Conservation (phyloP, 2,113 vertebrate genomes). For the Peucedramus taeniatus region DNA sequence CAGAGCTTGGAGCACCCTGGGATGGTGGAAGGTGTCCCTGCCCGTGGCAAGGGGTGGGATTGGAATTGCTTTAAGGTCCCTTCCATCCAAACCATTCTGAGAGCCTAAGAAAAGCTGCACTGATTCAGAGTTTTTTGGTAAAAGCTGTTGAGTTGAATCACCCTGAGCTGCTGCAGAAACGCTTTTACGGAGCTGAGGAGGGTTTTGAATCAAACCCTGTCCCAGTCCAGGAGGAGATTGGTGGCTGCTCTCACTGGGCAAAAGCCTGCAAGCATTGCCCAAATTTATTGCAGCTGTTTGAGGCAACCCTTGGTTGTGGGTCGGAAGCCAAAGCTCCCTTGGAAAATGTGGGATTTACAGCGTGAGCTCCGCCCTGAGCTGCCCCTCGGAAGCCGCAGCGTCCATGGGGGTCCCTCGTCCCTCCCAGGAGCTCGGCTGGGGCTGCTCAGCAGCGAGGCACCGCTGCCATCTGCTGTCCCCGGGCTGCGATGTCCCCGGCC, state of each 20-base stretch:
- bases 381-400: not conserved
- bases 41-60: not conserved
- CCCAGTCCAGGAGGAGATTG: not conserved
- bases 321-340: not conserved
- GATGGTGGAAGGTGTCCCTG: not conserved
- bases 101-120: not conserved
- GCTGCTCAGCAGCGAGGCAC: not conserved
- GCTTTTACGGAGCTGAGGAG: not conserved
- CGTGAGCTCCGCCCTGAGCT: fast-evolving
- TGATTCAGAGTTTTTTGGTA: not conserved
- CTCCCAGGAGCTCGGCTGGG: not conserved
- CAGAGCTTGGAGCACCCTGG: fast-evolving
- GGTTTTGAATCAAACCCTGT: not conserved
- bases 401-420: fast-evolving
- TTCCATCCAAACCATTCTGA: not conserved
- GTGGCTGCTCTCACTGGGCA: not conserved
- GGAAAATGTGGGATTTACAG: not conserved
- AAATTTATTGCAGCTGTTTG: not conserved
- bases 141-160: not conserved
- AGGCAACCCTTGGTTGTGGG: not conserved
- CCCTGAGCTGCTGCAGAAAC: not conserved
- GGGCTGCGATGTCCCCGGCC: not conserved
- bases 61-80: no score
- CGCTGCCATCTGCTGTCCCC: slow-evolving; percentile 12
- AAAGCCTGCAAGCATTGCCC: not conserved